phyloP scores from a whole-genome alignment of 1,140 invertebrate genomes.

The Sinonovacula constricta region DNA sequence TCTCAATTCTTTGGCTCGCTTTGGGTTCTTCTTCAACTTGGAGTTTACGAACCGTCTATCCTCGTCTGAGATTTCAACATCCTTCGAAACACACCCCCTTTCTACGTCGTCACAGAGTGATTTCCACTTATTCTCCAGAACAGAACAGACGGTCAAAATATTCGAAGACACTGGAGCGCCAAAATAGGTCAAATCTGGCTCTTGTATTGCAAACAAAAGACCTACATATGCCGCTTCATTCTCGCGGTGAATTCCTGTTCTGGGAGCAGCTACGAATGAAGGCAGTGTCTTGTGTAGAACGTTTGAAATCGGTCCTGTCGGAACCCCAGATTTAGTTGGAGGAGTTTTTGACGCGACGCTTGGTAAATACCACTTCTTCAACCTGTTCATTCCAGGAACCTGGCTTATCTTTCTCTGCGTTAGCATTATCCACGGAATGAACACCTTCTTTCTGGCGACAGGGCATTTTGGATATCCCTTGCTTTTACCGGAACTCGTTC shows the following conservation, averaged over 20 bases:
- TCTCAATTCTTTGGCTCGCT: background rate
- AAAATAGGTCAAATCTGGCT: background rate
- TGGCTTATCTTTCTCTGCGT: background rate
- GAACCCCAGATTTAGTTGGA: background rate
- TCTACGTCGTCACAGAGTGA: background rate
- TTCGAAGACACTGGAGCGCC: background rate
- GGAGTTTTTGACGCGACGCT: background rate
- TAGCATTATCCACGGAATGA: background rate
- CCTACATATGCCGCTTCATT: background rate
- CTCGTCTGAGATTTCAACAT: background rate
- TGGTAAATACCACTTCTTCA: background rate
- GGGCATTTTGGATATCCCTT: background rate
- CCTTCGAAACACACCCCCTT: background rate
- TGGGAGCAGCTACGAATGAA: background rate
- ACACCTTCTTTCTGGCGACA: background rate
- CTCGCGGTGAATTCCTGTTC: background rate
- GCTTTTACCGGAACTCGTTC: conserved; percentile 16
- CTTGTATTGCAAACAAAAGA: background rate
- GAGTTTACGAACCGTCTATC: background rate
- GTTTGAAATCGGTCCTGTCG: background rate
- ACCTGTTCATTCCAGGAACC: background rate
- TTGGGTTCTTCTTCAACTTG: background rate
- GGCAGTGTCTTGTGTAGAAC: background rate
- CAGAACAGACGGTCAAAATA: background rate
- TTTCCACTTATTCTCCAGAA: background rate